Conservation (phyloP, 2,797 vertebrate species). For the Thalassophryne amazonica region DNA sequence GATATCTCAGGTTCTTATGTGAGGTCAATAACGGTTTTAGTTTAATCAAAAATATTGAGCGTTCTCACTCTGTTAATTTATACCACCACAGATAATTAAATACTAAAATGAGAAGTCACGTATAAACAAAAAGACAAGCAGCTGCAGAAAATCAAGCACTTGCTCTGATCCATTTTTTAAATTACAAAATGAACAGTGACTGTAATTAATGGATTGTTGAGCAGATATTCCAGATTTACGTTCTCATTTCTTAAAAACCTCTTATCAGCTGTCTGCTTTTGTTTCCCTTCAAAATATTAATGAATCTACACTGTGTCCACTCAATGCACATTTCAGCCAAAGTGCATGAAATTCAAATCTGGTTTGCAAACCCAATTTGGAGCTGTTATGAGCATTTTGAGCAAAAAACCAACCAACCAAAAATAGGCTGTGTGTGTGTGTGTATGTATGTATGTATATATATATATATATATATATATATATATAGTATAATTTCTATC, state of each 20-base stretch:
- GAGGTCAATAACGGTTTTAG: background rate
- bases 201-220: conserved; percentile 1
- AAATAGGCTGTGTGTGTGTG: too few species aligned
- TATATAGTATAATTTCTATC: too few species aligned
- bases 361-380: too few species aligned
- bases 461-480: too few species aligned
- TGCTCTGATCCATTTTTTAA: background rate
- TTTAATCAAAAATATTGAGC: background rate
- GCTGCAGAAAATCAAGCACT: background rate
- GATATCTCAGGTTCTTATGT: background rate
- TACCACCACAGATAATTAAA: conserved; percentile 3
- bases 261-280: background rate
- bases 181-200: background rate
- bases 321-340: too few species aligned
- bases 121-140: background rate
- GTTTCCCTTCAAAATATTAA: conserved; percentile 2
- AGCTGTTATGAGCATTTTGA: too few species aligned
- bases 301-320: too few species aligned
- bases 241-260: background rate
- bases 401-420: too few species aligned
- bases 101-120: background rate
- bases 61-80: background rate
- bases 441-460: too few species aligned
- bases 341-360: too few species aligned
- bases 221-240: background rate